Evolutionary conservation across 23 tunicate genomes (phyloP), one percentile per base, ranked within the genome.

Genomic region (Styela plicata): DNA sequence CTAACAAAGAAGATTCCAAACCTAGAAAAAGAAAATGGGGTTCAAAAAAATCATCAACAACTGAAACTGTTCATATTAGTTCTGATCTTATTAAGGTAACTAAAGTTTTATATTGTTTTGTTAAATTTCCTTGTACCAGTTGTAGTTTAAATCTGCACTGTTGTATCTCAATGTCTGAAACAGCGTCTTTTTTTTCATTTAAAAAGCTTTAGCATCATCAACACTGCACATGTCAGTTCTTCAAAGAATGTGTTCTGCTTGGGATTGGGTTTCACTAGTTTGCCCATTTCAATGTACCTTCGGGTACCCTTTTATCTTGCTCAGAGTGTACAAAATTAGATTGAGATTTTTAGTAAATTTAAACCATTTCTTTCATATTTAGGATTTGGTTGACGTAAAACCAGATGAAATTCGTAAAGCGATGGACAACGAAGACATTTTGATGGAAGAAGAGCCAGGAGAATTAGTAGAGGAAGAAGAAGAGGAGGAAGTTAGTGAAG

Each of bases 1-100:
- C 57, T 44, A 44, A 13, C 13, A 44, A 44, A 37, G 81, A 76
- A 26, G 23, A 26, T 19, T 25, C 27, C 7, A 76, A 76, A 23
- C 31, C 81, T 7, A 21, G 33, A 21, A 91, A 91, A 70, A 62
- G 97, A n/a, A 86, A 83, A 65, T 91, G 97, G 97, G 97, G 97
- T 31, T 66, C 70, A 63, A 70, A 83, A 28, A 86, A 36, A 18
- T 78, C 67, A 18, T 74, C 74, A 33, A 16, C 90, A 3, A 44
- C 7, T 13, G 68, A 85, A 0, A 89, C 83, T n/a, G 80, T 91
- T n/a, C 83, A 64, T 63, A 91, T 91, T 74, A 91, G 90, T 61
- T 79, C 97, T 26, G 97, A 91, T 66, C 82, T 82, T 7, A 34
- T 91, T 3, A 91, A 91, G 87, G 97, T 91, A 63, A 22, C 13